phyloP scores from a whole-genome alignment of 2,888 invertebrate genomes.

The Hymenopus coronatus region DNA sequence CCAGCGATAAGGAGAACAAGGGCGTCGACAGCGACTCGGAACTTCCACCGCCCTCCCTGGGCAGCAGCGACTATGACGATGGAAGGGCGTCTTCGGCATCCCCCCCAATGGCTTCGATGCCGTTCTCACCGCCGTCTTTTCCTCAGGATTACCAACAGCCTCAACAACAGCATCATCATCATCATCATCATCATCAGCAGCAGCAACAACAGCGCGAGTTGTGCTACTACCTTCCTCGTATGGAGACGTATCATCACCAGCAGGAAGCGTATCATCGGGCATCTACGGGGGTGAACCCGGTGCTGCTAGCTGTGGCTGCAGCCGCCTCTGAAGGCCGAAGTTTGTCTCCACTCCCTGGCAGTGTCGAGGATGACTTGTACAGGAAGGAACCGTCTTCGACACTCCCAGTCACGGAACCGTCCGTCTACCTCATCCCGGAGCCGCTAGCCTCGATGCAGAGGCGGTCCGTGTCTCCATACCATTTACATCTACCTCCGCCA shows the following conservation, averaged over 20 bases:
- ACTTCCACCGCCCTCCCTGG: conserved; percentile 39
- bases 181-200: conserved; percentile 36
- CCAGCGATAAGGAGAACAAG: conserved; percentile 51
- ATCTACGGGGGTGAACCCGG: conserved; percentile 45
- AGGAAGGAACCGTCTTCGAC: conserved; percentile 30
- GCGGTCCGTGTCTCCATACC: conserved; percentile 28
- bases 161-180: conserved; percentile 44
- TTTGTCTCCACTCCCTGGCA: conserved; percentile 32
- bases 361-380: conserved; percentile 21
- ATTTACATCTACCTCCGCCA: conserved; percentile 35
- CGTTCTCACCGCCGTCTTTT: conserved; percentile 24
- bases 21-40: conserved; percentile 42
- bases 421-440: conserved; percentile 40
- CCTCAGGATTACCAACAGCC: conserved; percentile 30
- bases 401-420: conserved; percentile 36
- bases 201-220: conserved; percentile 41
- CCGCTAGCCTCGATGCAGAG: conserved; percentile 37
- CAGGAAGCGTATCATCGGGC: conserved; percentile 47
- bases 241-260: conserved; percentile 53
- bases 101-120: conserved; percentile 9
- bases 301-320: conserved; percentile 52
- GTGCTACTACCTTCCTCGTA: conserved; percentile 46
- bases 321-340: conserved; percentile 42
- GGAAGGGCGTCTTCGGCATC: neutral
- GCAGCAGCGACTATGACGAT: conserved; percentile 38